Percentiles rank a stretch among this genome's conserved stretches.
Evolutionary conservation across 2,797 vertebrate genomes (phyloP).

Genomic region (Bovichtus variegatus): DNA sequence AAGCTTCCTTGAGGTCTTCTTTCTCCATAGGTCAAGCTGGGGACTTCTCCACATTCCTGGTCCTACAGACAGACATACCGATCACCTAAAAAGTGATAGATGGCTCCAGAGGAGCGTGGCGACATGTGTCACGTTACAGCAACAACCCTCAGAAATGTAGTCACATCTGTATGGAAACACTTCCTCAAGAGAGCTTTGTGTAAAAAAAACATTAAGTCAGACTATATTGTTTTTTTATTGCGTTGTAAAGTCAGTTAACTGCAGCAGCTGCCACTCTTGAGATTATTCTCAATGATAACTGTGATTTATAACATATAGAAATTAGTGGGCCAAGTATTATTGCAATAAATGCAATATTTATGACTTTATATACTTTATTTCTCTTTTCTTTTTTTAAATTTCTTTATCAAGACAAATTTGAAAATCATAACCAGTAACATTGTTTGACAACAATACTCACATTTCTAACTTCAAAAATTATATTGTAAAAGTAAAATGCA

Average conservation of each 20-base stretch:
- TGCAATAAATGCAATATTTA: background rate
- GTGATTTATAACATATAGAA: background rate
- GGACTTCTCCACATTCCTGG: conserved; percentile 67
- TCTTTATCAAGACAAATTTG: background rate
- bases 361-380: background rate
- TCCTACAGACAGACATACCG: conserved; percentile 66
- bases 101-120: conserved; percentile 56
- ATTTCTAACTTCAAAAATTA: background rate
- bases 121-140: conserved; percentile 51
- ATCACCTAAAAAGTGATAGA: conserved; percentile 70
- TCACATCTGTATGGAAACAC: conserved; percentile 64
- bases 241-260: background rate
- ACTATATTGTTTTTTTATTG: background rate
- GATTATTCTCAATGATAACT: background rate
- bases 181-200: background rate
- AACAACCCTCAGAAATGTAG: conserved; percentile 8
- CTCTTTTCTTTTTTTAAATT: background rate
- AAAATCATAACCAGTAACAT: background rate
- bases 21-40: conserved; percentile 33
- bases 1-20: conserved; percentile 1
- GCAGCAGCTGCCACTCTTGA: conserved; percentile 36
- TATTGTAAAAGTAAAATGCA: background rate
- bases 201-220: conserved; percentile 23
- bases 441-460: background rate
- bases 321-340: background rate